Evolutionary conservation across 1,140 invertebrate genomes (phyloP), one percentile per base, ranked within the genome.

Genomic region (Nasonia giraulti): DNA sequence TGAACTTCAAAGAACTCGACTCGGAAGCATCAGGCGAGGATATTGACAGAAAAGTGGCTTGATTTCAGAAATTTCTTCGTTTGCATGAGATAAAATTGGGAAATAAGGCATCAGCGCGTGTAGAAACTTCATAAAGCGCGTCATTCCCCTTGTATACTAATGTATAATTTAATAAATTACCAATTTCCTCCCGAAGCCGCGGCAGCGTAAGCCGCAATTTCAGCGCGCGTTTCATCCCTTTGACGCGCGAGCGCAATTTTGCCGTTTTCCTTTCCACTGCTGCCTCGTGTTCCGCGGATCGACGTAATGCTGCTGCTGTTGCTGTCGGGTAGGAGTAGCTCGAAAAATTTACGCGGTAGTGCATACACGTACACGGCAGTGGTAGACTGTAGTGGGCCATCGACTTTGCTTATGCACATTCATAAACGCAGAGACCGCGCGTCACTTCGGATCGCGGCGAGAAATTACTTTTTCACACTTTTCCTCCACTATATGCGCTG

Each of bases 1-100:
- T 79, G 55, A 11, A 27, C 17, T 66, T 66, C 77, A 79, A 66
- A 79, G 77, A 37, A 27, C 27, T 66, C 37, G 6, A 37, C 77
- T 31, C 37, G 7, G 14, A 55, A 33, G 50, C 23, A 12, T 55
- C 14, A 1, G 14, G 33, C 17, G 27, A 37, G 14, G 44, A 62
- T 62, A 50, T 79, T 17, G 17, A 37, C 50, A n/a, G 62, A 17
- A 37, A 37, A 37, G 33, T 66, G 62, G 62, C 27, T 17, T 37
- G 27, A 78, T 78, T 78, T 78, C 14, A 66, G 14, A 66, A 66
- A 55, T 20, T 62, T n/a, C 1, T 55, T 55, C 50, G 14, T 17
- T 11, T 55, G 11, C 12, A 55, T 8, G 11, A 55, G 50, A 20
- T 55, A 20, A 62, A 62, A 62, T 62, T 62, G 20, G 2, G 55